Percentiles rank a stretch among this genome's conserved stretches.
phyloP scores from a whole-genome alignment of 2,888 invertebrate species.

The Cataglyphis livida region DNA sequence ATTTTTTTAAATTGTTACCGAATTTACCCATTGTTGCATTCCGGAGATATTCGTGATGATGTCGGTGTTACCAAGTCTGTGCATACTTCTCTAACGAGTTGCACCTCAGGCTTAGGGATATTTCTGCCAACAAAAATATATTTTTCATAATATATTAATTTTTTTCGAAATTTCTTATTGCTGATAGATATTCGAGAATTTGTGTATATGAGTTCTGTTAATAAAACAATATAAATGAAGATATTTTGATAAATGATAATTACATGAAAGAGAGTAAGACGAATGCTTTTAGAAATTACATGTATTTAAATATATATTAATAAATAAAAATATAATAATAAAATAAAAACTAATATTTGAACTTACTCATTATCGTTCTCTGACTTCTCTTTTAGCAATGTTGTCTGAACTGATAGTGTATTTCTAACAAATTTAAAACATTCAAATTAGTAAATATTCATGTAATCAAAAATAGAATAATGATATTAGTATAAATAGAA shows the following conservation, averaged over 20 bases:
- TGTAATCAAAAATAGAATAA: conserved; percentile 2
- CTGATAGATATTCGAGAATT: background rate
- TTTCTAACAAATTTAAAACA: conserved; percentile 9
- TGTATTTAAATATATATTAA: background rate
- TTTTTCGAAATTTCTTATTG: background rate
- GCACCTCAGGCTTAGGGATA: background rate
- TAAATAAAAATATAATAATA: background rate
- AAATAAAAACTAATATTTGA: background rate
- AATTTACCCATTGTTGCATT: background rate
- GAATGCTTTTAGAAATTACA: background rate
- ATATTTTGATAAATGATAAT: background rate
- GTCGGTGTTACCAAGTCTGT: background rate
- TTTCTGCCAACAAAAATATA: background rate
- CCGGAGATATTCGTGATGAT: background rate
- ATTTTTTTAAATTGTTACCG: background rate
- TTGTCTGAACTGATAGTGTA: background rate
- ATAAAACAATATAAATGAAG: background rate
- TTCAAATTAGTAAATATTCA: conserved; percentile 3
- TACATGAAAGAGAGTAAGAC: background rate
- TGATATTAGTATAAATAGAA: background rate
- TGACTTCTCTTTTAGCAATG: background rate
- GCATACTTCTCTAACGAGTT: background rate
- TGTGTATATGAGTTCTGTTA: background rate
- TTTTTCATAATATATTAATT: background rate
- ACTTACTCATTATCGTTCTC: conserved; percentile 22